Base-by-base conservation (phyloP, 1,140 invertebrate species). In the Sminthurinus signatus region DNA sequence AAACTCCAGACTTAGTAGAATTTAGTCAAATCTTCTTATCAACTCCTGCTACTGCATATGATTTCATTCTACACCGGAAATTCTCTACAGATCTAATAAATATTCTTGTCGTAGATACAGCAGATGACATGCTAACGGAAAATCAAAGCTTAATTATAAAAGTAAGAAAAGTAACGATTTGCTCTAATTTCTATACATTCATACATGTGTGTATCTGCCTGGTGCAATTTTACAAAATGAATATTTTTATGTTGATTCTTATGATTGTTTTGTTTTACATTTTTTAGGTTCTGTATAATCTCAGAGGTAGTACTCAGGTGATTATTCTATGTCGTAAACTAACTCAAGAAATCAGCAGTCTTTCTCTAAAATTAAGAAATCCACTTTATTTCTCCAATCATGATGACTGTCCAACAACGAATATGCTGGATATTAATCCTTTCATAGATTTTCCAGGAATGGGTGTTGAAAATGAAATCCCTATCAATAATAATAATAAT, bases 21-120 rank as follows among this genome's bases (percentile, higher is more conserved):
- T 43, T n/a, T 12, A 23, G 60, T 44, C 48, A 62, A 15, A 25
- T 54, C 15, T 42, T 62, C 12, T n/a, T 62, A 1, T 43, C 31
- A 19, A 60, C 44, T 3, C 58, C 58, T 15, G 19, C 21, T 10
- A 51, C 17, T 23, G 28, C 31, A 14, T 28, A 50, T 2, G n/a
- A 19, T 19, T 60, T 36, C n/a, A 31, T 60, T 2, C 2, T 21
- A 17, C 48, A 51, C 15, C 44, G 46, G 1, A 48, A 51, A 19
- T 44, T 60, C 21, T 36, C n/a, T 10, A 51, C 48, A 1, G 58
- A 60, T 32, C 31, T 5, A 14, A 23, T 60, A 5, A 51, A 51
- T 0, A 29, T 31, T 8, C 19, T 60, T 0, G 21, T 51, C 17
- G 42, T 60, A 2, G 58, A 60, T 32, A 28, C 29, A 4, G 58